Evolutionary conservation across 1,140 invertebrate genomes (phyloP), one percentile per base, ranked within the genome.

Genomic region (Littorina saxatilis): DNA sequence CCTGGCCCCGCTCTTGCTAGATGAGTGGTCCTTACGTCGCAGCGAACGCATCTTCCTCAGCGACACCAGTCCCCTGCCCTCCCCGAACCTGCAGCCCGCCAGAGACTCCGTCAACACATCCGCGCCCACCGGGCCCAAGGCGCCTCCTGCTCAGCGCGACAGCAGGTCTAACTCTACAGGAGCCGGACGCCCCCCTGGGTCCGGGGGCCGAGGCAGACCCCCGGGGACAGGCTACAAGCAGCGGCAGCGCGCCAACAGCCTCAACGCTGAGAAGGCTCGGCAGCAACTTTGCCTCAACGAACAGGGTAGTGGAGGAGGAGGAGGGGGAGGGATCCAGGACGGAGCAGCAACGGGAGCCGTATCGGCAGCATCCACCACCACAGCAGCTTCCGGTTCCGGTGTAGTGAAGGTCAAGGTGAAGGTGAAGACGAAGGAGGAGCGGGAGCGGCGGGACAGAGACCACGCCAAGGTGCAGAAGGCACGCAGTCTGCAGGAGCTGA

Each of bases 11-110:
- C 77, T 90, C 29, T 90, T 90, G 79, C 82, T 92, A 43, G 91
- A 92, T 72, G 91, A 91, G 43, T 93, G 92, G 92, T 85, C 87
- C 58, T 80, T 89, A 9, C 85, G 92, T 32, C 83, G 92, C 50
- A 93, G 92, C 88, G 92, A 93, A 75, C 83, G 92, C 35, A 93
- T 93, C 47, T 93, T 93, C 81, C 83, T 93, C 9, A 92, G 89
- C 88, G 92, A 93, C 75, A 85, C 92, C 63, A 89, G 90, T 76
- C 89, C 91, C 27, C 87, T 88, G 80, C 87, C 88, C 66, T 89
- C 89, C 37, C 90, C 88, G 27, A 89, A 86, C 78, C 80, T 78
- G 32, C 70, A 74, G n/a, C 40, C 29, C 66, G 43, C 35, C 79
- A 73, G 23, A 82, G 58, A 47, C n/a, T 39, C 61, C 15, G n/a